Conservation (phyloP, 2,113 vertebrate species). For the Erythrocercus mccallii region DNA sequence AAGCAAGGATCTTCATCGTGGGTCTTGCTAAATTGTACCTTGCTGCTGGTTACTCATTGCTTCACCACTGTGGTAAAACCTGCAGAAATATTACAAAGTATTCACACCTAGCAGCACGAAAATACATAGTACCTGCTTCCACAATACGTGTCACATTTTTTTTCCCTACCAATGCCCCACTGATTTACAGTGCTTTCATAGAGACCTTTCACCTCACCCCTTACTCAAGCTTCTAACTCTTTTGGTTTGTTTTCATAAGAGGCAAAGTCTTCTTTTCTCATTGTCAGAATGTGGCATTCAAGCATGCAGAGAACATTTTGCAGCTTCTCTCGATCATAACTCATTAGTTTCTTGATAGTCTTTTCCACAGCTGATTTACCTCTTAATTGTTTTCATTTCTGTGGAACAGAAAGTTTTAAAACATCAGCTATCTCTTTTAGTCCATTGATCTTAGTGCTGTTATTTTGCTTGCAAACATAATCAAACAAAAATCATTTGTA, state of each 20-base stretch:
- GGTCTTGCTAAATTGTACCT: not conserved
- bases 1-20: accelerated
- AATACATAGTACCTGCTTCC: not conserved
- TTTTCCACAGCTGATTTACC: not conserved
- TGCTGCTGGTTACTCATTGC: not conserved
- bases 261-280: not conserved
- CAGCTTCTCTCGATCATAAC: not conserved
- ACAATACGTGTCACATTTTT: not conserved
- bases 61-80: not conserved
- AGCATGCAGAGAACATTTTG: not conserved
- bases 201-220: not conserved
- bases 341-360: not conserved
- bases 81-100: not conserved
- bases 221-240: not conserved
- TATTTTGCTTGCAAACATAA: not conserved
- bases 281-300: not conserved
- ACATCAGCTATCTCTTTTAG: not conserved
- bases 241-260: not conserved
- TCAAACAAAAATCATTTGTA: not conserved
- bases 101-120: not conserved
- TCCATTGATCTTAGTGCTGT: not conserved
- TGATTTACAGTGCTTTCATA: not conserved
- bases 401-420: slow-evolving; percentile 6
- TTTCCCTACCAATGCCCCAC: not conserved
- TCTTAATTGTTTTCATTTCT: slow-evolving; percentile 5